Evolutionary conservation across 2,113 vertebrate genomes (phyloP).

Genomic region (Sporophila hypoxantha): DNA sequence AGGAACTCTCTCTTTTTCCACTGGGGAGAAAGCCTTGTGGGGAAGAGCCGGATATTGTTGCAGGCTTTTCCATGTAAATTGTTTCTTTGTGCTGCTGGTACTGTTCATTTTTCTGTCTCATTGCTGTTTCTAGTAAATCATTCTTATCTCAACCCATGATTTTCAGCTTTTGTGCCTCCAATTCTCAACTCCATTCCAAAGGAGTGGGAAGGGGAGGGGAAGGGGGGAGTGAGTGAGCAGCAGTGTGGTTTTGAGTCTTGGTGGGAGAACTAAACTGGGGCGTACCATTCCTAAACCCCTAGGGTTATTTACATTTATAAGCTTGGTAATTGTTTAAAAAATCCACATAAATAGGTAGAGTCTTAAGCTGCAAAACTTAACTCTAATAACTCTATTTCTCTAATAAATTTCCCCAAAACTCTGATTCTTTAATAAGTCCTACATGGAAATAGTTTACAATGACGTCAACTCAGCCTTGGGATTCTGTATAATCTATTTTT

Average conservation of each 20-base stretch:
- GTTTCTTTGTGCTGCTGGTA: not conserved
- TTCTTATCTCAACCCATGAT: not conserved
- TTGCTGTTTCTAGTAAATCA: not conserved
- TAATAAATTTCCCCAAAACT: not conserved
- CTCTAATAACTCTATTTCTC: not conserved
- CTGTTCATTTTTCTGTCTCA: not conserved
- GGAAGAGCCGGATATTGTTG: not conserved
- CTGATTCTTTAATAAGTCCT: not conserved
- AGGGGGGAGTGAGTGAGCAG: accelerated
- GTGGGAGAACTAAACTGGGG: not conserved
- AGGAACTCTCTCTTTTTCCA: not conserved
- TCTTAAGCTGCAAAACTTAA: not conserved
- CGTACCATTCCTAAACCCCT: not conserved
- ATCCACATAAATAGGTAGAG: not conserved
- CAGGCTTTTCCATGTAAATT: not conserved
- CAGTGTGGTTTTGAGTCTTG: not conserved
- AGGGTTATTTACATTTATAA: not conserved
- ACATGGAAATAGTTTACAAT: not conserved
- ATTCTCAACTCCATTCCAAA: not conserved
- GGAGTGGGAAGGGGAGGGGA: not conserved
- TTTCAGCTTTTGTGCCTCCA: not conserved
- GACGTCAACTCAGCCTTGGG: not conserved
- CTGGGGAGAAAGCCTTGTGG: not conserved
- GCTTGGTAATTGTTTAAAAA: not conserved
- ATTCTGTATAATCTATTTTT: not conserved